Conservation (phyloP, 2,888 invertebrate genomes). For the Chaitophorus viminalis region DNA sequence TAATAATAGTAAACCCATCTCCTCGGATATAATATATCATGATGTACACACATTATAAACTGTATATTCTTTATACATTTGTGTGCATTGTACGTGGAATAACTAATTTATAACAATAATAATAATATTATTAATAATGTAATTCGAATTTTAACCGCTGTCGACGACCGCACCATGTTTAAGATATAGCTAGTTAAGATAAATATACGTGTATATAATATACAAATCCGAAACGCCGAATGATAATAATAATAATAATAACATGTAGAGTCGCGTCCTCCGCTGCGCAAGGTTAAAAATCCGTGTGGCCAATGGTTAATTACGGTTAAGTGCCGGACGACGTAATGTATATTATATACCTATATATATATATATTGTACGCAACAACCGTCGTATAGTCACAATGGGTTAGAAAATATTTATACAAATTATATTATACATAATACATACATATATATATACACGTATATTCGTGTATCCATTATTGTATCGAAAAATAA, state of each 20-base stretch:
- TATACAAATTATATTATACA: conserved; percentile 19
- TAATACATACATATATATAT: not conserved
- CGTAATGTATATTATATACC: not conserved
- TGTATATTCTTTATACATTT: not conserved
- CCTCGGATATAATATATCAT: conserved; percentile 6
- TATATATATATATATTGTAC: not conserved
- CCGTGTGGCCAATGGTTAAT: conserved; percentile 60
- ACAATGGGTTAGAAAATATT: conserved; percentile 39
- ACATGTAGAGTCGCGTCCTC: conserved; percentile 16
- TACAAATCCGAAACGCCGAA: not conserved
- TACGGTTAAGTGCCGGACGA: conserved; percentile 52
- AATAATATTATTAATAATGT: conserved; percentile 31
- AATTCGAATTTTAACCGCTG: conserved; percentile 32
- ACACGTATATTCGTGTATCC: no score
- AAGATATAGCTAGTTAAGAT: not conserved
- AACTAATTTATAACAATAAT: conserved; percentile 36
- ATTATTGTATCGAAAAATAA: not conserved
- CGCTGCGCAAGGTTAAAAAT: conserved; percentile 37
- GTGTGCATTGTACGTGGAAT: conserved; percentile 8
- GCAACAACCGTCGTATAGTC: not conserved
- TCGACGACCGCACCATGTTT: not conserved
- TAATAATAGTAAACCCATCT: not conserved
- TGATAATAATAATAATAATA: not conserved
- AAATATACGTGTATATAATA: not conserved
- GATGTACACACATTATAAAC: not conserved